These are phyloP conservation scores for Lithosia quadra DNA, from an alignment of 2,888 invertebrate genomes.

Conservation along the genomic window DNA sequence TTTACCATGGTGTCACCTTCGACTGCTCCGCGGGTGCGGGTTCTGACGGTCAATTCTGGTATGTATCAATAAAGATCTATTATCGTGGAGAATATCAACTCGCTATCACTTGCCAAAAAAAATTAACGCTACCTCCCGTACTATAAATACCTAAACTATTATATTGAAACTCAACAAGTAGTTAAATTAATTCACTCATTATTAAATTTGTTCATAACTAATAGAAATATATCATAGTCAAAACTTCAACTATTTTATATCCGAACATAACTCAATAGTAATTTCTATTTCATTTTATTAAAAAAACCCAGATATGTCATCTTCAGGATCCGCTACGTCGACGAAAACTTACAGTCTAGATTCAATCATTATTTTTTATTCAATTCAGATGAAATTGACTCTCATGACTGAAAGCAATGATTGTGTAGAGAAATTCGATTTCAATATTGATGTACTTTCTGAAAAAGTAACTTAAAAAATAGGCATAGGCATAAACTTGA, in stretches of 20 bases:
- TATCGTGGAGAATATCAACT: too few species aligned
- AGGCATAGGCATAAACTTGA: not conserved
- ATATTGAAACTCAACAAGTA: constrained; percentile 20
- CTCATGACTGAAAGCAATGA: constrained; percentile 31
- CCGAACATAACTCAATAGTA: constrained; percentile 21
- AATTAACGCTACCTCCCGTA: too few species aligned
- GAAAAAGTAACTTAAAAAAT: not conserved
- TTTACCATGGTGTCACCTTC: too few species aligned
- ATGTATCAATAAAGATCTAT: too few species aligned
- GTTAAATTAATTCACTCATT: not conserved
- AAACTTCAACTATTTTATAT: constrained; percentile 14
- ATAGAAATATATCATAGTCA: not conserved
- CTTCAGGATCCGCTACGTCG: constrained; percentile 31
- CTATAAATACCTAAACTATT: not conserved
- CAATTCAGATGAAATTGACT: constrained; percentile 43
- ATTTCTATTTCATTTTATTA: constrained; percentile 32
- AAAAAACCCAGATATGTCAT: constrained; percentile 45
- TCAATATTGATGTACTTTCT: not conserved
- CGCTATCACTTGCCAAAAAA: too few species aligned
- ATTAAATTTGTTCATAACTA: not conserved
- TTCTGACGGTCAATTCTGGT: too few species aligned
- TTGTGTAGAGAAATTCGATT: not conserved
- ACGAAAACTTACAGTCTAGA: constrained; percentile 25
- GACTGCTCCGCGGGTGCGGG: too few species aligned
- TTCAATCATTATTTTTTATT: constrained; percentile 34